These are phyloP conservation scores for Linurgus olivaceus DNA, from an alignment of 2,797 vertebrate genomes.

Conservation along the genomic window DNA sequence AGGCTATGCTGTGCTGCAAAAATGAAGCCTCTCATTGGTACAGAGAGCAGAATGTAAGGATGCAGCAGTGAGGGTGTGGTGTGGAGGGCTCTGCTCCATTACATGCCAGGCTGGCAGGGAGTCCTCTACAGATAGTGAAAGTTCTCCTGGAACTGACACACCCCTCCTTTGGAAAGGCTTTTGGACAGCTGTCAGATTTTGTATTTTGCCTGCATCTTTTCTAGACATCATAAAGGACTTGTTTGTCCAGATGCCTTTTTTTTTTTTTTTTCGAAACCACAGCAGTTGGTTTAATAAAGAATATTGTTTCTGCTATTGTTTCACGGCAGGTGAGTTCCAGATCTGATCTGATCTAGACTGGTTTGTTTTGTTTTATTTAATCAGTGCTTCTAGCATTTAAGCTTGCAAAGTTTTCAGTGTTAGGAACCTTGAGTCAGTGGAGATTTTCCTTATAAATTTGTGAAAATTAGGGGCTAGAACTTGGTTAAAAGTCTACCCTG, in stretches of 20 bases:
- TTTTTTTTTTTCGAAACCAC: background rate
- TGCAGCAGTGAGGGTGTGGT: accelerated
- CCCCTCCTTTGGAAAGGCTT: background rate
- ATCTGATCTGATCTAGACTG: background rate
- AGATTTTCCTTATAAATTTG: background rate
- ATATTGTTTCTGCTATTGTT: background rate
- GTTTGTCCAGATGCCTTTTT: background rate
- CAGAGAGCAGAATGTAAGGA: background rate
- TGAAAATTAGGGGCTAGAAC: background rate
- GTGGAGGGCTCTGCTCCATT: accelerated
- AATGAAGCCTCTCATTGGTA: background rate
- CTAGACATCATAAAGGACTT: background rate
- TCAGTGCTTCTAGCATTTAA: background rate
- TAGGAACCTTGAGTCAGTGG: background rate
- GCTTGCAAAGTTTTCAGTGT: background rate
- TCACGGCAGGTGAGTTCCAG: background rate
- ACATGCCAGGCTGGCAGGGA: accelerated
- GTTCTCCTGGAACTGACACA: background rate
- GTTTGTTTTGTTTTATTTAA: background rate
- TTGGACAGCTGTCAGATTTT: background rate
- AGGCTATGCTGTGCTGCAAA: background rate
- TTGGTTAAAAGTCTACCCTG: background rate
- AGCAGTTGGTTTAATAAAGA: background rate
- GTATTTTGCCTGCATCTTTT: background rate
- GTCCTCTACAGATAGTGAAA: background rate